Evolutionary conservation across 1,140 invertebrate genomes (phyloP).

Genomic region (roundworm (Caenorhabditis elegans)): WBcel235 BX284606.5:12801501-12802000

Average conservation of each 20-base stretch:
- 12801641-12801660: not conserved
- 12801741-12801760: too few relatives aligned
- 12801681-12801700: not conserved
- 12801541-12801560: too few relatives aligned
- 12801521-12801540: too few relatives aligned
- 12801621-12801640: not conserved
- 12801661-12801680: not conserved
- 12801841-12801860: too few relatives aligned
- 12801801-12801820: too few relatives aligned
- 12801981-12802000: not conserved
- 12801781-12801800: not conserved
- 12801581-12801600: too few relatives aligned
- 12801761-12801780: too few relatives aligned
- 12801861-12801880: too few relatives aligned
- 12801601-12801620: not conserved
- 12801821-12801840: too few relatives aligned
- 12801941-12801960: conserved; percentile 26
- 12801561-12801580: too few relatives aligned
- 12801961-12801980: conserved; percentile 10
- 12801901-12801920: not conserved
- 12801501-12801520: too few relatives aligned
- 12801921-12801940: not conserved
- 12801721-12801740: too few relatives aligned
- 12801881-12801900: not conserved
- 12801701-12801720: not conserved